Evolutionary conservation across 2,888 invertebrate species (phyloP).

Genomic region (Danaus chrysippus): DNA sequence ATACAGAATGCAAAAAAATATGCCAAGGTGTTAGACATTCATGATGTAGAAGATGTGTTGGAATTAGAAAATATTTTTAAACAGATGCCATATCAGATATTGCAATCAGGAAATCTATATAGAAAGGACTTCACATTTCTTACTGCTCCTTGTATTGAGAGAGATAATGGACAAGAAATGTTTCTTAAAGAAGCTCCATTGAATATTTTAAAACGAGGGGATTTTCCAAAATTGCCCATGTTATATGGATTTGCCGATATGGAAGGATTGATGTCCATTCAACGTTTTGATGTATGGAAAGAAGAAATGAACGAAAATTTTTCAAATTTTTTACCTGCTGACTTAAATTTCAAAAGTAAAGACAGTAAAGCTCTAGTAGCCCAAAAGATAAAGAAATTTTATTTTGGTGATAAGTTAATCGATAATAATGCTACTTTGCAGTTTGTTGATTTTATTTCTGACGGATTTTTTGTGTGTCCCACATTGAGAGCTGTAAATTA

Average conservation of each 20-base stretch:
- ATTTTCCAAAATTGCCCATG: neutral
- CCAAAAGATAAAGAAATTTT: neutral
- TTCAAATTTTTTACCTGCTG: neutral
- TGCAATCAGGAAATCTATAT: neutral
- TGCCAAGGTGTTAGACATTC: neutral
- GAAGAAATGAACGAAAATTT: slow-evolving; percentile 1
- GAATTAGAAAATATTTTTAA: slow-evolving; percentile 1
- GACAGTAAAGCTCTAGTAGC: neutral
- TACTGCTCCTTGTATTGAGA: neutral
- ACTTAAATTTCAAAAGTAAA: slow-evolving; percentile 3
- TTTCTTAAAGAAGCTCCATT: neutral
- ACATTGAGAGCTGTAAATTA: neutral
- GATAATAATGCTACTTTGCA: neutral
- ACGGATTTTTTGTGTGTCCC: neutral
- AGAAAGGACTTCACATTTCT: neutral
- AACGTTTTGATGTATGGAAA: neutral
- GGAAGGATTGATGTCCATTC: neutral
- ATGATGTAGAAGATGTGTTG: neutral
- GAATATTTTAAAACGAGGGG: neutral
- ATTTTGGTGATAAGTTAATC: neutral
- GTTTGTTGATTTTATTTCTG: neutral
- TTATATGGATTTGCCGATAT: neutral
- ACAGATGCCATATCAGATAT: neutral
- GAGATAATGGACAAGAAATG: slow-evolving; percentile 2
- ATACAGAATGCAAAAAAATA: slow-evolving; percentile 31